Evolutionary conservation across 2,113 vertebrate genomes (phyloP), one percentile per base, ranked within the genome.

Genomic region (Etheostoma spectabile): DNA sequence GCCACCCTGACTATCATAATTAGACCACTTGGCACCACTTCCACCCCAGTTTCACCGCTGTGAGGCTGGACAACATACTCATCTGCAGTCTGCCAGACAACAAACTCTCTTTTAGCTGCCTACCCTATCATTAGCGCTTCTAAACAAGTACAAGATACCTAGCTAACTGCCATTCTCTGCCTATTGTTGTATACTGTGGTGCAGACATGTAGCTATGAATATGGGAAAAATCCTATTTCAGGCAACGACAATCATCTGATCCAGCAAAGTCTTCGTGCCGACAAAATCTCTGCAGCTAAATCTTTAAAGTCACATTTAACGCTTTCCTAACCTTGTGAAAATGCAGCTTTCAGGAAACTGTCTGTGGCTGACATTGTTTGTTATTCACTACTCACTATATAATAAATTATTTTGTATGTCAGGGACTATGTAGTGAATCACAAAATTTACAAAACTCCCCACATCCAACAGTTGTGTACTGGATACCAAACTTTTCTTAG

Each of bases 111-210:
- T 88, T 86, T 69, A 88, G 88, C 80, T 18, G 48, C 38, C 67
- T 59, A 79, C 59, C 88, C 87, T 92, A 68, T 93, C 77, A 93
- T 93, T 93, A 91, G 77, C 6, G 10, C 76, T 73, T 83, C 84
- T 79, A 89, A 92, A 93, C 86, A 87, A 84, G 78, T 62, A 80
- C 52, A 74, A 74, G 75, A 78, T 84, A 83, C 74, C 77, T 64
- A 87, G 68, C 70, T 45, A 62, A 81, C 66, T 86, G 89, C 87
- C 76, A 71, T 80, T 80, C 52, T 83, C 69, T 75, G 83, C 66
- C 60, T 60, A 84, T 84, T 90, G 80, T 90, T 90, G 70, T 77
- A 51, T 48, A 74, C 67, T 91, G 91, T 61, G 84, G 89, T 78
- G 85, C 57, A 90, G 90, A 92, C 86, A 69, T 33, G 10, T 5